phyloP scores from a whole-genome alignment of 1,140 invertebrate species.

The Camponotus floridanus region DNA sequence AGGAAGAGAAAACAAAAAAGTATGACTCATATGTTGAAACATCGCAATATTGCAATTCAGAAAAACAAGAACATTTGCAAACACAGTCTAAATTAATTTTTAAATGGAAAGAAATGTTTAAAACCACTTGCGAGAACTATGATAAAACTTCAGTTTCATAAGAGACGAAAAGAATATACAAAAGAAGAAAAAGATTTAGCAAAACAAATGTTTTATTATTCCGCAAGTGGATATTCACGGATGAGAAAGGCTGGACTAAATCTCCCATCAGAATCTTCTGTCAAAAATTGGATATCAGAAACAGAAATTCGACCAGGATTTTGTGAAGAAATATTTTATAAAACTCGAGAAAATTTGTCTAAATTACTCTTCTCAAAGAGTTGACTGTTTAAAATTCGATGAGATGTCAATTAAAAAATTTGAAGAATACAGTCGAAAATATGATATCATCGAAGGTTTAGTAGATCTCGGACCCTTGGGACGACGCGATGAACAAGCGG shows the following conservation, averaged over 20 bases:
- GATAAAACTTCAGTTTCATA: neutral
- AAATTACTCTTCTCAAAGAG: constrained; percentile 1
- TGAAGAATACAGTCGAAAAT: neutral
- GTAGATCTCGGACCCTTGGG: neutral
- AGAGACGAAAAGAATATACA: neutral
- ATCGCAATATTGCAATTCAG: neutral
- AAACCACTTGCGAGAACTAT: constrained; percentile 2
- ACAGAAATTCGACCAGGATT: constrained; percentile 27
- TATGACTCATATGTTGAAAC: neutral
- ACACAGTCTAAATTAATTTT: constrained; percentile 8
- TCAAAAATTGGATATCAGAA: constrained; percentile 11
- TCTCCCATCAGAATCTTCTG: constrained; percentile 13
- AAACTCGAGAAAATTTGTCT: neutral
- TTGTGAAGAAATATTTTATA: neutral
- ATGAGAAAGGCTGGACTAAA: constrained; percentile 20
- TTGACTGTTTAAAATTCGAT: constrained; percentile 14
- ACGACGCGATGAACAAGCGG: neutral
- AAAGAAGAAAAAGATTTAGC: constrained; percentile 10
- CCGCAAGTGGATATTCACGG: constrained; percentile 3
- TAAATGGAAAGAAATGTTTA: constrained; percentile 1
- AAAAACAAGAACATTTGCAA: neutral
- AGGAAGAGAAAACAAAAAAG: constrained; percentile 11
- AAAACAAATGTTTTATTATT: constrained; percentile 1
- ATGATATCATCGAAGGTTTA: neutral
- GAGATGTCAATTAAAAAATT: constrained; percentile 20